Evolutionary conservation across 2,888 invertebrate species (phyloP).

Genomic region (Tenodera sinensis): DNA sequence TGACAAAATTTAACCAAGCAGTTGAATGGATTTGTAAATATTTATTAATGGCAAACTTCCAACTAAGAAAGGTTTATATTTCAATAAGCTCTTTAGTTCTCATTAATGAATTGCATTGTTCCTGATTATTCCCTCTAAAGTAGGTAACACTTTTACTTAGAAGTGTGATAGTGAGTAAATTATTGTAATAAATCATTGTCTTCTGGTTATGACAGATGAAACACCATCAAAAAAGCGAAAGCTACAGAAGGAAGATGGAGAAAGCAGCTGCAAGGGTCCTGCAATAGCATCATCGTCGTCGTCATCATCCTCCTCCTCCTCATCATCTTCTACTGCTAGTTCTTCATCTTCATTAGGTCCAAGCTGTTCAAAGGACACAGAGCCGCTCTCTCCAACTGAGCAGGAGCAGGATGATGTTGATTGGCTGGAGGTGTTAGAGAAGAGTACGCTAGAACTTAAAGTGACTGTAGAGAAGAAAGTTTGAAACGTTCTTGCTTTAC

Average conservation of each 20-base stretch:
- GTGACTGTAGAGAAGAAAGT: conserved; percentile 24
- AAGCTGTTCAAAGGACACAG: conserved; percentile 21
- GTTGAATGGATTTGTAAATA: too few relatives aligned
- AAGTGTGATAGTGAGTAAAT: not conserved
- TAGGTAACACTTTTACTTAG: not conserved
- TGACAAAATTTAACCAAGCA: too few relatives aligned
- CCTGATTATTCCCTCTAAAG: too few relatives aligned
- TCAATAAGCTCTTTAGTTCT: too few relatives aligned
- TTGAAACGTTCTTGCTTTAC: not conserved
- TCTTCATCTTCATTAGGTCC: conserved; percentile 3
- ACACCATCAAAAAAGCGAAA: conserved; percentile 42
- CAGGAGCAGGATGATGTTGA: conserved; percentile 38
- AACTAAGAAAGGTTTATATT: too few relatives aligned
- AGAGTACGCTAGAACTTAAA: conserved; percentile 42
- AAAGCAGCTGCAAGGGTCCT: not conserved
- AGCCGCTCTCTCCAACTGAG: conserved; percentile 23
- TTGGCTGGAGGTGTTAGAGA: conserved; percentile 46
- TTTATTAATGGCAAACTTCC: too few relatives aligned
- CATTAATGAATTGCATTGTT: too few relatives aligned
- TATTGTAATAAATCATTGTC: not conserved
- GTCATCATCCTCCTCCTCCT: not conserved
- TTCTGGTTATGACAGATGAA: conserved; percentile 18
- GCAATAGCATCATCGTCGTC: not conserved
- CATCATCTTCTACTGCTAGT: not conserved
- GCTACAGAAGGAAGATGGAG: conserved; percentile 35